Evolutionary conservation across 2,797 vertebrate species (phyloP).

Genomic region (Myotis myotis): DNA sequence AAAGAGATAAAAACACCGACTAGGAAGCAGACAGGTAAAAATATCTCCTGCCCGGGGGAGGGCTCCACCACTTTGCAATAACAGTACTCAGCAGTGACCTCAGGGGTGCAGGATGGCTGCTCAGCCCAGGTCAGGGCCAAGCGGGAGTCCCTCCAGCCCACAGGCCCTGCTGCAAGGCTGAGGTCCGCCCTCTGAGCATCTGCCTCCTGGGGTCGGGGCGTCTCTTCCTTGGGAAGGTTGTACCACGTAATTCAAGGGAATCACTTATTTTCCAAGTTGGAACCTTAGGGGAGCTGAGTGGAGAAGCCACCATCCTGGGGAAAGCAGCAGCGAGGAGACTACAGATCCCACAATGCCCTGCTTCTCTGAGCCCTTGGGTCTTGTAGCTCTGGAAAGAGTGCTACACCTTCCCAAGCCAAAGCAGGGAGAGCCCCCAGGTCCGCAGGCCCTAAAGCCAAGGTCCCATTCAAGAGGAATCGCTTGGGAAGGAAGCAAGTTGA

Average conservation of each 20-base stretch:
- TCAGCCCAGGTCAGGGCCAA: neutral
- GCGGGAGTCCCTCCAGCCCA: neutral
- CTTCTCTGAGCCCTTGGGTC: neutral
- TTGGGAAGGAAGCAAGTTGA: rapidly evolving
- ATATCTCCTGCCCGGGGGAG: conserved; percentile 56
- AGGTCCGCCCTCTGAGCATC: neutral
- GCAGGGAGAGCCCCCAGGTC: neutral
- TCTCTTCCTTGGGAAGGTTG: neutral
- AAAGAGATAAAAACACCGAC: conserved; percentile 47
- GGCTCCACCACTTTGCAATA: neutral
- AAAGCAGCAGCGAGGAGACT: neutral
- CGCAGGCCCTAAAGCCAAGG: neutral
- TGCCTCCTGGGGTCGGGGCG: neutral
- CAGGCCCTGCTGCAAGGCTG: neutral
- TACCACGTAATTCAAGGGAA: neutral
- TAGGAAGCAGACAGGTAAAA: conserved; percentile 72
- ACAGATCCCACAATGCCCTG: neutral
- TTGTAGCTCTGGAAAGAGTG: neutral
- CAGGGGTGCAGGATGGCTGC: neutral
- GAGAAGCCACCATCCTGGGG: neutral
- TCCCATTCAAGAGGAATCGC: neutral
- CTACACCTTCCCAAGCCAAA: neutral
- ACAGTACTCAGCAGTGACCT: neutral
- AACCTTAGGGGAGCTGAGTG: neutral
- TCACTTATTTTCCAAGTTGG: neutral